Evolutionary conservation across 2,888 invertebrate genomes (phyloP), one percentile per base, ranked within the genome.

Genomic region (Allolobophora icterica): DNA sequence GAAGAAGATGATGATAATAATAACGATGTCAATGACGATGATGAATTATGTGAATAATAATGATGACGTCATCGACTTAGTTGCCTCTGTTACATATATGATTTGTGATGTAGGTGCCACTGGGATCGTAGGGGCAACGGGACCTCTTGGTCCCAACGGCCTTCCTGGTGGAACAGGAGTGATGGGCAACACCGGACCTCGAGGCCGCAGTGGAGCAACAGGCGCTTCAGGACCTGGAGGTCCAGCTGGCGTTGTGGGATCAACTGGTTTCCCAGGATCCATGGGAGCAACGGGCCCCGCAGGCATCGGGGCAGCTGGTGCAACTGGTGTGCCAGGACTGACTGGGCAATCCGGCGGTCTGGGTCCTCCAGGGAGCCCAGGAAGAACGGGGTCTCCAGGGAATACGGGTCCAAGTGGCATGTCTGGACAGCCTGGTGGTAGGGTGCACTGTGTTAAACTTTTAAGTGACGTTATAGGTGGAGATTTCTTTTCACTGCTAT

Each of bases 141-240:
- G 71, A 11, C 8, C 8, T 13, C 1, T 8, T 11, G 71, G 71
- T 71, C n/a, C 30, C 8, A 11, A 11, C 71, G 71, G 71, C 11
- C 24, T 6, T 52, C 52, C 52, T 52, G 52, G 52, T n/a, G 17
- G n/a, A 40, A 2, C 35, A 42, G 92, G 92, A 33, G 15, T 52
- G 40, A 91, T 71, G n/a, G 92, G 92, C 21, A 24, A 52, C 89
- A 89, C 91, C 33, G 92, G 92, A 87, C 3, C 90, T 30, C 91
- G 45, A 83, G 91, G 92, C 30, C 0, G 0, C 1, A 8, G 6
- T 0, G 71, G 71, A 8, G 71, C 71, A 71, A 0, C 71, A n/a
- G 71, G 71, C 5, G 71, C 71, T n/a, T 2, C n/a, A n/a, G 71
- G 71, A 71, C 8, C 71, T 6, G n/a, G 1, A 11, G 71, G 71